Evolutionary conservation across 2,888 invertebrate genomes (phyloP).

Genomic region (Nomada flava): DNA sequence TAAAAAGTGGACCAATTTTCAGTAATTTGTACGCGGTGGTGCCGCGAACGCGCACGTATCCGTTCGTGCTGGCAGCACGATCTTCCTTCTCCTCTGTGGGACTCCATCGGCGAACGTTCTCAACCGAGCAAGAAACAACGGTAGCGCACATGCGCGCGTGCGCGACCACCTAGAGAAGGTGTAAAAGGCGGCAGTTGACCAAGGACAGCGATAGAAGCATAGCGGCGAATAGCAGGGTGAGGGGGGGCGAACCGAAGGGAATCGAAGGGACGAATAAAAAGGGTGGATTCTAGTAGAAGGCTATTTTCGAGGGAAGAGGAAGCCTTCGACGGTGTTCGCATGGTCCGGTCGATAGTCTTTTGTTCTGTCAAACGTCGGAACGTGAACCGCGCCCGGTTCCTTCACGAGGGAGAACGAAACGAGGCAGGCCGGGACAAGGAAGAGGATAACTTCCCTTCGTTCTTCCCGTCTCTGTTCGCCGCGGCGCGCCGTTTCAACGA

Average conservation of each 20-base stretch:
- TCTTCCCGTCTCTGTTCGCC: constrained; percentile 18
- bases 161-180: constrained; percentile 49
- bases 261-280: constrained; percentile 6
- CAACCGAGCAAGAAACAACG: background rate
- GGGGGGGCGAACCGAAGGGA: background rate
- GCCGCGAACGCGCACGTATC: constrained; percentile 61
- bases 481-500: constrained; percentile 18
- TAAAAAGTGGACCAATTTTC: constrained; percentile 81
- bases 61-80: constrained; percentile 30
- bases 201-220: background rate
- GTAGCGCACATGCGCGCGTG: constrained; percentile 43
- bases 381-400: constrained; percentile 78
- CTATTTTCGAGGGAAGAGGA: constrained; percentile 53
- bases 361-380: constrained; percentile 83
- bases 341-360: constrained; percentile 81
- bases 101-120: background rate
- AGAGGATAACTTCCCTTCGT: constrained; percentile 27
- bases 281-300: constrained; percentile 47
- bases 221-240: constrained; percentile 10
- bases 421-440: constrained; percentile 21
- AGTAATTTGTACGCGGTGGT: constrained; percentile 78
- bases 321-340: constrained; percentile 54
- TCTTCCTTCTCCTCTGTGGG: background rate
- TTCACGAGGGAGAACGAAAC: constrained; percentile 38
- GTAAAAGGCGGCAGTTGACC: constrained; percentile 40